These are phyloP conservation scores for Podabrus alpinus DNA, from an alignment of 2,888 invertebrate genomes.

Conservation along the genomic window DNA sequence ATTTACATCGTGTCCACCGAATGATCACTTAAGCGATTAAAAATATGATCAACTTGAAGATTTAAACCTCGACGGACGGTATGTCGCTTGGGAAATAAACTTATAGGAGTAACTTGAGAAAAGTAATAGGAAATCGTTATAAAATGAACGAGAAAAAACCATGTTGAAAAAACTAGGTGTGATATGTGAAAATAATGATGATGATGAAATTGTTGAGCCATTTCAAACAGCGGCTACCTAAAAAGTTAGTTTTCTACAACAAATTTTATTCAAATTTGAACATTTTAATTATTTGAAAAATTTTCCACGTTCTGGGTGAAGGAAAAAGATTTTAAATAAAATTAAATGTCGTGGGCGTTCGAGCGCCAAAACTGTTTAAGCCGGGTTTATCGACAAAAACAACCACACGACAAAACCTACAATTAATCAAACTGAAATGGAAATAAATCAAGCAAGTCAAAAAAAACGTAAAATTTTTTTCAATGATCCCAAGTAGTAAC, in stretches of 20 bases:
- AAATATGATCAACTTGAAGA: not conserved
- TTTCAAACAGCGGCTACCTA: not conserved
- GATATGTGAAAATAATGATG: not conserved
- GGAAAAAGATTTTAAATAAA: not conserved
- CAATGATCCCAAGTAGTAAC: not conserved
- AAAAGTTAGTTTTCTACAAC: not conserved
- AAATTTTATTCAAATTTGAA: not conserved
- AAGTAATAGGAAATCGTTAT: not conserved
- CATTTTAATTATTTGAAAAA: not conserved
- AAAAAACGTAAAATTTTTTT: not conserved
- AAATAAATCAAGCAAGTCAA: not conserved
- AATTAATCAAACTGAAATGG: not conserved
- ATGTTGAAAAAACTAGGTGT: not conserved
- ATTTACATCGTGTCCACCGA: not conserved
- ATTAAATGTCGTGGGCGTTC: not conserved
- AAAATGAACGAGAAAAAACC: not conserved
- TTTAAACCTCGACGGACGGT: not conserved
- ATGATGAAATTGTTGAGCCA: not conserved
- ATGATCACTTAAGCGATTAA: not conserved
- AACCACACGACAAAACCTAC: not conserved
- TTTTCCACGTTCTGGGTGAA: not conserved
- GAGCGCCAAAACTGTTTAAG: not conserved
- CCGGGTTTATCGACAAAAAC: not conserved
- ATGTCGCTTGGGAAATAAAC: not conserved
- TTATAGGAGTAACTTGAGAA: not conserved